Base-by-base conservation (phyloP, 92 coral and sea anemone genomes). In the Paramuricea clavata region DNA sequence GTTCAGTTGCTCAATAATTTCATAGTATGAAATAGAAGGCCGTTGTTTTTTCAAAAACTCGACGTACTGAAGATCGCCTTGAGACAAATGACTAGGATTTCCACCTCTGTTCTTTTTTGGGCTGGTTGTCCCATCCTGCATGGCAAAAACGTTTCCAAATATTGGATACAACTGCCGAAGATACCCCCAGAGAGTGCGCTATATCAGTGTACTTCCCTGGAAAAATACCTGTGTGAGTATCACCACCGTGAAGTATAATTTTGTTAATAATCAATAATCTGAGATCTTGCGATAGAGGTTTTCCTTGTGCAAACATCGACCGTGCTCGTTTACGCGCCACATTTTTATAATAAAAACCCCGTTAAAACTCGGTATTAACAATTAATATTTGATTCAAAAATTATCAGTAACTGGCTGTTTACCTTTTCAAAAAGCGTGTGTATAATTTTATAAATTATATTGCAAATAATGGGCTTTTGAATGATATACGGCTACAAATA, bases 1-100 rank as follows among this genome's bases (percentile, higher is more conserved):
- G n/a, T n/a, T n/a, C n/a, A n/a, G n/a, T n/a, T n/a, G n/a, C n/a
- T n/a, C n/a, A n/a, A n/a, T n/a, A n/a, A n/a, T n/a, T n/a, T n/a
- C n/a, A n/a, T n/a, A n/a, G n/a, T n/a, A n/a, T n/a, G n/a, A n/a
- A n/a, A n/a, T n/a, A n/a, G n/a, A n/a, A n/a, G n/a, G n/a, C n/a
- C n/a, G n/a, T n/a, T 86, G 80, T 57, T 83, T 44, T 75, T 90
- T 86, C 15, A 90, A 69, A 8, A 73, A 70, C 78, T 90, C 93
- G 19, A 90, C 76, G 28, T 81, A 80, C 76, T 90, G 65, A 41
- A 81, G 54, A 74, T 64, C 88, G 49, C 88, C 93, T 13, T 54
- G 32, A 32, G 86, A 85, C 22, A 89, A 74, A 49, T 44, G 60
- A 70, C 86, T 78, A n/a, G 52, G 71, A 32, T 71, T 85, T 56